Conservation (phyloP, 2,797 vertebrate genomes). For the Mormyrops boulengeri region DNA sequence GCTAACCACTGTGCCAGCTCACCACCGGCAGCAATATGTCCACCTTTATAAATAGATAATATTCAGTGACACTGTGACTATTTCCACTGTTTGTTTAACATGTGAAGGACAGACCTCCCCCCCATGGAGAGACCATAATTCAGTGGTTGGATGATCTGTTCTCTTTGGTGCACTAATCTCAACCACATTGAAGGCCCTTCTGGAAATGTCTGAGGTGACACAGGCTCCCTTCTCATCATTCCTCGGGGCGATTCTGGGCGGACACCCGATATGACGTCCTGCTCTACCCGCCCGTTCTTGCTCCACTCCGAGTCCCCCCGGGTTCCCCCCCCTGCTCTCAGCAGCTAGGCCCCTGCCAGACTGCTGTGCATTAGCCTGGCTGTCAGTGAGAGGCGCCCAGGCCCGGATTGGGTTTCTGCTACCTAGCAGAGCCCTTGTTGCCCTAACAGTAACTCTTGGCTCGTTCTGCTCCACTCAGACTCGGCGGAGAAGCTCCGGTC, state of each 20-base stretch:
- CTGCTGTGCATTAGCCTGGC: slow-evolving; percentile 6
- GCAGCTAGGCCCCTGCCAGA: not conserved
- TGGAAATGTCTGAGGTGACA: not conserved
- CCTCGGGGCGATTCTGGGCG: not conserved
- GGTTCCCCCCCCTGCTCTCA: not conserved
- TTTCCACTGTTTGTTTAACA: not conserved
- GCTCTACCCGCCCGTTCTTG: not conserved
- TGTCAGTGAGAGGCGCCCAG: slow-evolving; percentile 13
- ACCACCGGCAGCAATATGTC: not conserved
- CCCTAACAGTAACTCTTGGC: not conserved
- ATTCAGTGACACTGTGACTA: not conserved
- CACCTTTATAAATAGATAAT: not conserved
- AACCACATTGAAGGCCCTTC: not conserved
- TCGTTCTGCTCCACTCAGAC: not conserved
- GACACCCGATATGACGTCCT: slow-evolving; percentile 20
- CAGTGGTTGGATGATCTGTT: not conserved
- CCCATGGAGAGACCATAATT: not conserved
- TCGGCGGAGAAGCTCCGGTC: not conserved
- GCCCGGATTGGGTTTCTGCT: slow-evolving; percentile 15
- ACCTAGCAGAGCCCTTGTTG: not conserved
- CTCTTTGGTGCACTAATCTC: not conserved
- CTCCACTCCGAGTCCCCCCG: not conserved
- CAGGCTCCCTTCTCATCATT: not conserved
- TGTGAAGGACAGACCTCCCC: not conserved
- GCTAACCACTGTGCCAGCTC: not conserved